A percentile compares a stretch with the other conserved stretches of the same genome.
These are phyloP conservation scores for Hapalemur alaotrensis DNA, from an alignment of 2,797 vertebrate species.

Conservation along the genomic window DNA sequence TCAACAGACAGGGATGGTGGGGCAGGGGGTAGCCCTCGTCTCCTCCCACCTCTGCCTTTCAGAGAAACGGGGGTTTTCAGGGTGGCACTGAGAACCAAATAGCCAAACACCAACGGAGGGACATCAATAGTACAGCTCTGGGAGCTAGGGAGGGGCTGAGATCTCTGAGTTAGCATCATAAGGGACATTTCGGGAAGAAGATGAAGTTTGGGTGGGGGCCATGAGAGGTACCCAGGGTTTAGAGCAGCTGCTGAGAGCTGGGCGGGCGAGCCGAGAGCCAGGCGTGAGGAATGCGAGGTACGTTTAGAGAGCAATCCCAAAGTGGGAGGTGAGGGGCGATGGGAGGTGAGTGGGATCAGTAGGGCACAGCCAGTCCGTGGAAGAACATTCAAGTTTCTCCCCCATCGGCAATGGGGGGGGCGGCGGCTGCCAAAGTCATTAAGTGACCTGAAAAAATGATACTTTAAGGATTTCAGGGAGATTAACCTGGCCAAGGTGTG, in stretches of 20 bases:
- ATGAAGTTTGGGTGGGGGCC: neutral
- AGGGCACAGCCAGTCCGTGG: neutral
- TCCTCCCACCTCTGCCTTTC: neutral
- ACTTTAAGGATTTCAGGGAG: neutral
- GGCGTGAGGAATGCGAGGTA: too few species aligned
- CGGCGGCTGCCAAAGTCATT: neutral
- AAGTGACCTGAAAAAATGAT: neutral
- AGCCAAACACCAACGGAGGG: too few species aligned
- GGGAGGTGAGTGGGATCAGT: neutral
- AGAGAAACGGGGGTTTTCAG: neutral
- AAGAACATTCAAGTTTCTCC: neutral
- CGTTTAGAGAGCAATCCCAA: accelerated
- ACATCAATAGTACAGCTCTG: accelerated
- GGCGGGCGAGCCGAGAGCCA: neutral
- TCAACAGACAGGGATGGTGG: accelerated
- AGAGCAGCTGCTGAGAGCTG: neutral
- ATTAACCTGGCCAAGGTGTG: too few species aligned
- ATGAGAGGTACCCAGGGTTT: neutral
- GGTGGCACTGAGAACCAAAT: neutral
- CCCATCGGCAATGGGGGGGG: neutral
- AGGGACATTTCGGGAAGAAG: neutral
- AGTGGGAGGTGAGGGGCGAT: accelerated
- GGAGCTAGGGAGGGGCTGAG: neutral
- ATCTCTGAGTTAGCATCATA: neutral
- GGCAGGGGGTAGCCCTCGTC: too few species aligned